Conservation (phyloP, 2,113 vertebrate genomes). For the Rhynchopsitta pachyrhyncha region DNA sequence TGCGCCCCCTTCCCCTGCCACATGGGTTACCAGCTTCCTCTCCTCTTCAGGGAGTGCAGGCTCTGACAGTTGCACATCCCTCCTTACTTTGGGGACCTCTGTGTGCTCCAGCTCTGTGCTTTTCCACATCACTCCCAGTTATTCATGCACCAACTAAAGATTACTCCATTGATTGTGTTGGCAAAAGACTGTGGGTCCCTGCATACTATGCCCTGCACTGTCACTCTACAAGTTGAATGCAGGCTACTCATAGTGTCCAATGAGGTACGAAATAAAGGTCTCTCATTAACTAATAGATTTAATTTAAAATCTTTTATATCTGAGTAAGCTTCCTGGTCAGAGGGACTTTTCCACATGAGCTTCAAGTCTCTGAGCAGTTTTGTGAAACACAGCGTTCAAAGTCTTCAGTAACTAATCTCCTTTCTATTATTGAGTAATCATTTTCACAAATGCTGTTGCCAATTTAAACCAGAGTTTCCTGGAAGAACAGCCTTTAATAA, state of each 20-base stretch:
- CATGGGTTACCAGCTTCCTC: neutral
- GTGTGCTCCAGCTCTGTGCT: neutral
- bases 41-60: too few species aligned
- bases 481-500: neutral
- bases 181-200: neutral
- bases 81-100: neutral
- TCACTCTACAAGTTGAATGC: rapidly evolving
- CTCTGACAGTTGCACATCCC: neutral
- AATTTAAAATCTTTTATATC: neutral
- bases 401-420: neutral
- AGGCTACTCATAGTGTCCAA: neutral
- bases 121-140: neutral
- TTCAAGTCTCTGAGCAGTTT: neutral
- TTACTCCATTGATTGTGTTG: rapidly evolving
- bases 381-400: neutral
- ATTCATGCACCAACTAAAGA: neutral
- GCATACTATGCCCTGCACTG: rapidly evolving
- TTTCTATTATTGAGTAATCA: neutral
- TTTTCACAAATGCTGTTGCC: neutral
- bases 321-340: neutral
- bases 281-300: neutral
- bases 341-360: neutral
- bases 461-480: neutral
- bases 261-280: neutral
- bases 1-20: neutral